Evolutionary conservation across 2,888 invertebrate genomes (phyloP).

Genomic region (Troilus luridus): DNA sequence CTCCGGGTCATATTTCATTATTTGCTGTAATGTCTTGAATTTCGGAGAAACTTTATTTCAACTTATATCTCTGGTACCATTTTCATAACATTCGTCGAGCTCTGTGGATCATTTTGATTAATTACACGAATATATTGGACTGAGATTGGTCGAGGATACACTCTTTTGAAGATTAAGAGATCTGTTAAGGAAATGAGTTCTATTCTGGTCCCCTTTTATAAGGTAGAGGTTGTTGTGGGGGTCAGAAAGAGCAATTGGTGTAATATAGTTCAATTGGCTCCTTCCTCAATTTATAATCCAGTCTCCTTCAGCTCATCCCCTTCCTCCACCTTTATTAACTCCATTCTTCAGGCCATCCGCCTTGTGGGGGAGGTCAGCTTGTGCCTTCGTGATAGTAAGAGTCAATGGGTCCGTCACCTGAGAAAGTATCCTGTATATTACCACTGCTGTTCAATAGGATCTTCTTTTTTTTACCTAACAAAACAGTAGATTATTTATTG

Average conservation of each 20-base stretch:
- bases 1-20: too few relatives aligned
- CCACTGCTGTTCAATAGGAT: background rate
- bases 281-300: slow-evolving; percentile 11
- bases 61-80: too few relatives aligned
- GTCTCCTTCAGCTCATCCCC: background rate
- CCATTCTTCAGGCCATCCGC: background rate
- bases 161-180: background rate
- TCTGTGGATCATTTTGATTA: too few relatives aligned
- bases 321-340: background rate
- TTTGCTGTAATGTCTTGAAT: too few relatives aligned
- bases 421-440: background rate
- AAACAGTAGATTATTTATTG: background rate
- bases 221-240: slow-evolving; percentile 16
- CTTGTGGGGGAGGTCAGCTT: background rate
- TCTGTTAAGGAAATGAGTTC: background rate
- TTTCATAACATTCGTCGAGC: too few relatives aligned
- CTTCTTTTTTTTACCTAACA: background rate
- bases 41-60: too few relatives aligned
- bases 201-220: background rate
- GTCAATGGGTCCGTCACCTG: background rate
- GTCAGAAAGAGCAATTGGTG: background rate
- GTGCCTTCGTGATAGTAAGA: background rate
- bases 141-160: background rate
- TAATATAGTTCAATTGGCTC: background rate
- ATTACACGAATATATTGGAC: background rate